Evolutionary conservation across 2,113 vertebrate species (phyloP).

Genomic region (Morone chrysops): DNA sequence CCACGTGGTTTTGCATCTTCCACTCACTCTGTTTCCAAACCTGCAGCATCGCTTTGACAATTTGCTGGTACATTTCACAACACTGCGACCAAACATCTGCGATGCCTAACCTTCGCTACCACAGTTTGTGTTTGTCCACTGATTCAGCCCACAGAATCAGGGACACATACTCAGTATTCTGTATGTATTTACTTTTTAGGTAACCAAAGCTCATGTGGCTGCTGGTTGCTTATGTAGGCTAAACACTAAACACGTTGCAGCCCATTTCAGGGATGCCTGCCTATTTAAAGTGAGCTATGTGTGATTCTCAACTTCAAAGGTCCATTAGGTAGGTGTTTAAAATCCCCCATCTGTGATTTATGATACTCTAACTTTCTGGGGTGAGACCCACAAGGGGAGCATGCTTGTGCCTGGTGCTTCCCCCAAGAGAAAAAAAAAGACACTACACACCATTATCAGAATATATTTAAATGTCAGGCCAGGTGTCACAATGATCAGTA

Average conservation of each 20-base stretch:
- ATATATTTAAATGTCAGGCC: neutral
- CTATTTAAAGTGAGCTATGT: slow-evolving; percentile 13
- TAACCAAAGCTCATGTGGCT: neutral
- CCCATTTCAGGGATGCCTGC: neutral
- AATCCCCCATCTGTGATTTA: slow-evolving; percentile 18
- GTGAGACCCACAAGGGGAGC: neutral
- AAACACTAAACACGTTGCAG: slow-evolving; percentile 23
- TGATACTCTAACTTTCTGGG: neutral
- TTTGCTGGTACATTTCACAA: neutral
- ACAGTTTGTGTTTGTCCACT: neutral
- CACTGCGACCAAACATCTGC: neutral
- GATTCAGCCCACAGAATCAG: neutral
- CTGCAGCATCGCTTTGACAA: neutral
- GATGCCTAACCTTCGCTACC: neutral
- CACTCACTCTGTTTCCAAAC: neutral
- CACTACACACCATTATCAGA: neutral
- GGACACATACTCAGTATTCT: slow-evolving; percentile 5
- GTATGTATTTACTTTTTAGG: neutral
- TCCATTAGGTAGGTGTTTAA: neutral
- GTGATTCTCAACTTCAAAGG: slow-evolving; percentile 18
- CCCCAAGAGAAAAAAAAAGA: neutral
- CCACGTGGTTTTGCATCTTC: neutral
- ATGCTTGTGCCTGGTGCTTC: neutral
- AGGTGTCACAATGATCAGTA: neutral
- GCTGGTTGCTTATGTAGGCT: neutral